These are phyloP conservation scores for Gymnarchus niloticus DNA, from an alignment of 2,113 vertebrate genomes.

Conservation along the genomic window DNA sequence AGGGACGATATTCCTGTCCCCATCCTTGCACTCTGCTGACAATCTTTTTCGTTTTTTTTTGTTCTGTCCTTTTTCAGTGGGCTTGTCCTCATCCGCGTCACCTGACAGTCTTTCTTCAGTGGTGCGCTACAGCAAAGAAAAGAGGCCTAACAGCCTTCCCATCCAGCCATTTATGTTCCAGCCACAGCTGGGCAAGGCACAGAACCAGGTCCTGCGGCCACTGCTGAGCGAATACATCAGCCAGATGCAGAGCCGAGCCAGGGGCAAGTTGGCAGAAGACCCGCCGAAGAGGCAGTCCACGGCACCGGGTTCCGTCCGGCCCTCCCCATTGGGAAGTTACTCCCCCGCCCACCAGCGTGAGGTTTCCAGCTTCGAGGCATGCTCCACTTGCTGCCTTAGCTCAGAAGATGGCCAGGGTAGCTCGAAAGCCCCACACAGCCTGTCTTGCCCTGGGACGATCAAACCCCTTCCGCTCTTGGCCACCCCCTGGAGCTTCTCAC, in stretches of 20 bases:
- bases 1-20: not conserved
- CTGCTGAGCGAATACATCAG: slow-evolving; percentile 75
- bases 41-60: not conserved
- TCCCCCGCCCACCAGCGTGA: slow-evolving; percentile 77
- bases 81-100: slow-evolving; percentile 51
- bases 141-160: slow-evolving; percentile 89
- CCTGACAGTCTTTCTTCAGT: slow-evolving; percentile 66
- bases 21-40: not conserved
- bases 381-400: slow-evolving; percentile 71
- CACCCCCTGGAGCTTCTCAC: slow-evolving; percentile 37
- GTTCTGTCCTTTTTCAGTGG: slow-evolving; percentile 54
- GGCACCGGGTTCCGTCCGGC: slow-evolving; percentile 68
- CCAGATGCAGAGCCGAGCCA: slow-evolving; percentile 71
- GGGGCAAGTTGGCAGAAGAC: slow-evolving; percentile 51
- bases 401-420: slow-evolving; percentile 52
- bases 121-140: slow-evolving; percentile 91
- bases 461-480: slow-evolving; percentile 61
- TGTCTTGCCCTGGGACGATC: slow-evolving; percentile 60
- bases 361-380: slow-evolving; percentile 65
- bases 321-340: slow-evolving; percentile 88
- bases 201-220: slow-evolving; percentile 72
- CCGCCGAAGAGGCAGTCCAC: slow-evolving; percentile 34
- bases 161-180: slow-evolving; percentile 98
- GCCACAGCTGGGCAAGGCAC: slow-evolving; percentile 77
- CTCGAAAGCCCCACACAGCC: slow-evolving; percentile 60